Evolutionary conservation across 1,140 invertebrate genomes (phyloP).

Genomic region (Microvelia longipes): DNA sequence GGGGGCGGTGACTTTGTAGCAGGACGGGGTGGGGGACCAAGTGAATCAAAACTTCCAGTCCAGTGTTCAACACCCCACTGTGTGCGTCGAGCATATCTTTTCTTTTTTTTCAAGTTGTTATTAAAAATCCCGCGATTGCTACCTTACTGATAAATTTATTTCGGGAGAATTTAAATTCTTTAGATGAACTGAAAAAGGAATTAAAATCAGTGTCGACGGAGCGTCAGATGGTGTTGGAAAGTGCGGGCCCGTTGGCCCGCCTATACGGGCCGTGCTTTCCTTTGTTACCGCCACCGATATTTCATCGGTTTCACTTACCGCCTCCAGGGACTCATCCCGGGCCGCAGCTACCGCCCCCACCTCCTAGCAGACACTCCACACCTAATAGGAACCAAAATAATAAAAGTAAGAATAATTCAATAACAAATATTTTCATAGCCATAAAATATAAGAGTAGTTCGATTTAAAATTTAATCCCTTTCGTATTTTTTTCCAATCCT

Average conservation of each 20-base stretch:
- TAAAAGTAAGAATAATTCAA: background rate
- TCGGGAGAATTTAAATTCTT: too few relatives aligned
- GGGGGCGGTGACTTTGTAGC: background rate
- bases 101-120: background rate
- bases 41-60: background rate
- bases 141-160: too few relatives aligned
- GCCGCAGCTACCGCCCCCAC: background rate
- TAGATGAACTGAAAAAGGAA: too few relatives aligned
- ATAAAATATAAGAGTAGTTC: too few relatives aligned
- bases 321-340: background rate
- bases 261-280: slow-evolving; percentile 1
- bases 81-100: background rate
- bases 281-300: background rate
- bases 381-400: background rate
- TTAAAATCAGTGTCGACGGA: too few relatives aligned
- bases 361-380: background rate
- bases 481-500: too few relatives aligned
- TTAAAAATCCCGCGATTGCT: background rate
- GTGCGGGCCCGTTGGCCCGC: background rate
- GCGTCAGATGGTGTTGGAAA: background rate
- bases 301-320: background rate
- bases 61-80: background rate
- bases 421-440: too few relatives aligned
- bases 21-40: background rate
- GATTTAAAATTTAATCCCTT: too few relatives aligned